Evolutionary conservation across 2,113 vertebrate genomes (phyloP).

Genomic region (Myocastor coypus): DNA sequence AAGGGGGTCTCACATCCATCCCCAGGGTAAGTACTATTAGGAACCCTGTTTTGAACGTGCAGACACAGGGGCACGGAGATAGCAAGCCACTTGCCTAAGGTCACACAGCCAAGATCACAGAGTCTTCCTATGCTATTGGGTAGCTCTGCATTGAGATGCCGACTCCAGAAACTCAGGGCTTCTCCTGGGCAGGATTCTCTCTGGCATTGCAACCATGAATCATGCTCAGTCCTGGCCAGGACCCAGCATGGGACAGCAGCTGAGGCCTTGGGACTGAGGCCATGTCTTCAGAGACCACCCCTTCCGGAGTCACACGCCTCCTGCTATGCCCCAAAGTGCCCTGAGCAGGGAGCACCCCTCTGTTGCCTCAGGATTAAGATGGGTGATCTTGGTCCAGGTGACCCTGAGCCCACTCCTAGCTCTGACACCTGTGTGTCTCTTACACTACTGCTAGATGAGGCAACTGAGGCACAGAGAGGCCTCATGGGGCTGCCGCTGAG

Average conservation of each 20-base stretch:
- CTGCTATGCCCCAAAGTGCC: neutral
- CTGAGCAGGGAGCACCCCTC: neutral
- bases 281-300: neutral
- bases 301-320: neutral
- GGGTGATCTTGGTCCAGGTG: neutral
- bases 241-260: neutral
- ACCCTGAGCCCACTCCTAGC: no score
- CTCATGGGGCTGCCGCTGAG: rapidly evolving
- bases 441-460: no score
- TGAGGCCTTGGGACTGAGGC: neutral
- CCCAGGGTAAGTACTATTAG: rapidly evolving
- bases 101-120: neutral
- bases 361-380: neutral
- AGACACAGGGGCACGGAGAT: neutral
- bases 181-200: neutral
- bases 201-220: neutral
- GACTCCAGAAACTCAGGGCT: neutral
- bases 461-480: neutral
- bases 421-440: neutral
- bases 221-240: neutral
- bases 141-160: no score
- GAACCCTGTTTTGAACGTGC: no score
- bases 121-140: neutral
- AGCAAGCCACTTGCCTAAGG: neutral
- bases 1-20: neutral